Evolutionary conservation across 2,113 vertebrate species (phyloP).

Genomic region (Carassius gibelio): DNA sequence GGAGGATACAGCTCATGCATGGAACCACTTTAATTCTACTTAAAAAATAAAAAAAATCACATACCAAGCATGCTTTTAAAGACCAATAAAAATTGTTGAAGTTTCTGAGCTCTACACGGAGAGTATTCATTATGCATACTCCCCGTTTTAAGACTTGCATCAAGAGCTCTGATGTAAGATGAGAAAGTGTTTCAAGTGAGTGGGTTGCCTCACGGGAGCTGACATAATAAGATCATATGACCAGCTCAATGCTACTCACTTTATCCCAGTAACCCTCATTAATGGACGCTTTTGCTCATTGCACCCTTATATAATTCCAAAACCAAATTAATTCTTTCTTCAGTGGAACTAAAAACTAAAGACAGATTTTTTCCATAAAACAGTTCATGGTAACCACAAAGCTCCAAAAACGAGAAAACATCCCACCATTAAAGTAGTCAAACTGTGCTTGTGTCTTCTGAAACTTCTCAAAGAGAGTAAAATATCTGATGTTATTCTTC

Average conservation of each 20-base stretch:
- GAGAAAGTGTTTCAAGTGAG: neutral
- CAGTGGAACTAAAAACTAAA: too few species aligned
- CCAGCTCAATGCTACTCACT: neutral
- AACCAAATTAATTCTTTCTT: neutral
- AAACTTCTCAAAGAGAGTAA: too few species aligned
- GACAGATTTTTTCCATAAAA: too few species aligned
- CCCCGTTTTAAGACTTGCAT: neutral
- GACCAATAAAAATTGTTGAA: neutral
- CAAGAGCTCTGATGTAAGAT: conserved; percentile 1
- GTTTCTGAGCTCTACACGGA: neutral
- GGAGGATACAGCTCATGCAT: neutral
- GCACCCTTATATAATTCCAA: neutral
- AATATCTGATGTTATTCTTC: too few species aligned
- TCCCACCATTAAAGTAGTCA: too few species aligned
- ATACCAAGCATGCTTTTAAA: neutral
- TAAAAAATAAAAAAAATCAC: neutral
- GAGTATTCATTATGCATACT: neutral
- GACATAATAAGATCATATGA: neutral
- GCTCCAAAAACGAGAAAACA: neutral
- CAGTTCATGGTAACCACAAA: neutral
- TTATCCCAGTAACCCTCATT: neutral
- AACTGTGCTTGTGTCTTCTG: too few species aligned
- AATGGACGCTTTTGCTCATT: neutral
- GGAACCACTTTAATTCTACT: neutral
- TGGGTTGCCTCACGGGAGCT: neutral